phyloP scores from a whole-genome alignment of 2,888 invertebrate species.

The Ceratothoa steindachneri region DNA sequence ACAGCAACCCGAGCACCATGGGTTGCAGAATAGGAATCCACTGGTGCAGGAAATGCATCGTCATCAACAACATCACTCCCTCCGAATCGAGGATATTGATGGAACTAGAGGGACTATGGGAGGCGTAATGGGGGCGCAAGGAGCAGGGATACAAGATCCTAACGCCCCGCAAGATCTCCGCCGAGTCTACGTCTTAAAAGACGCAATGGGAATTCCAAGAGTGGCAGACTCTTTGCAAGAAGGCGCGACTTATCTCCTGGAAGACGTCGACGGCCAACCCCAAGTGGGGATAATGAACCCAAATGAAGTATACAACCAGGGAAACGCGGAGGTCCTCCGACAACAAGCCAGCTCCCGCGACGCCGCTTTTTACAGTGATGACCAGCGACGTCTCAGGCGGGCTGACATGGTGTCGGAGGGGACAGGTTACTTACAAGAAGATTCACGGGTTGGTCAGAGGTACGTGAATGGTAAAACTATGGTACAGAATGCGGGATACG shows the following conservation, averaged over 20 bases:
- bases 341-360: slow-evolving; percentile 47
- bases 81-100: slow-evolving; percentile 42
- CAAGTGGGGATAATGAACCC: neutral
- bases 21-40: slow-evolving; percentile 25
- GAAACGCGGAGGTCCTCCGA: slow-evolving; percentile 47
- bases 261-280: slow-evolving; percentile 32
- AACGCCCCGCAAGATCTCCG: slow-evolving; percentile 20
- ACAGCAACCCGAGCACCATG: slow-evolving; percentile 28
- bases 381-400: slow-evolving; percentile 32
- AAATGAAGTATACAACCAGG: slow-evolving; percentile 19
- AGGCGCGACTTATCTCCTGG: slow-evolving; percentile 41
- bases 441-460: slow-evolving; percentile 39
- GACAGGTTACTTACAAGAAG: slow-evolving; percentile 35
- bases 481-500: slow-evolving; percentile 5
- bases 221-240: slow-evolving; percentile 34
- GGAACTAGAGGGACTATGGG: slow-evolving; percentile 22
- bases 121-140: neutral
- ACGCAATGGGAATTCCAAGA: slow-evolving; percentile 35
- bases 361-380: slow-evolving; percentile 44
- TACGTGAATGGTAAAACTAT: slow-evolving; percentile 15
- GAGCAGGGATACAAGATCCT: neutral
- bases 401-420: slow-evolving; percentile 47
- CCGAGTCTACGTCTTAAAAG: slow-evolving; percentile 34
- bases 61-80: slow-evolving; percentile 26
- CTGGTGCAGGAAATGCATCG: slow-evolving; percentile 9